These are phyloP conservation scores for Thamnophis sirtalis DNA, from an alignment of 2,113 vertebrate genomes.

Conservation along the genomic window DNA sequence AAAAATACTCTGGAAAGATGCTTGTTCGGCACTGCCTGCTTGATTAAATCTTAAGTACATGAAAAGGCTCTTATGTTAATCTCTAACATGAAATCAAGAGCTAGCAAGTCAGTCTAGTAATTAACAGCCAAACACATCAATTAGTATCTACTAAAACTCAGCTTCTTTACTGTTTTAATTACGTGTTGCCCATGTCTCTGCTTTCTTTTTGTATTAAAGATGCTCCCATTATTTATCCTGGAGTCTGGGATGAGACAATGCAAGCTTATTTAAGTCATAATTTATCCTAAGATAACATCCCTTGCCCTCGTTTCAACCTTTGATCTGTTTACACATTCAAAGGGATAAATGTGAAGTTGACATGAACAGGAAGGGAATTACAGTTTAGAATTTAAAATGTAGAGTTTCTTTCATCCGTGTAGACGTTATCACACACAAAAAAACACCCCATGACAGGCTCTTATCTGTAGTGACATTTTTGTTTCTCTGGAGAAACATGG, in stretches of 20 bases:
- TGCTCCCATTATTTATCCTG: background rate
- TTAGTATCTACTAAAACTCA: conserved; percentile 36
- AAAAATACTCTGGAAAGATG: conserved; percentile 1
- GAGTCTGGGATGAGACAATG: background rate
- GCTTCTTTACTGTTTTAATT: conserved; percentile 38
- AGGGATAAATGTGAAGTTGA: background rate
- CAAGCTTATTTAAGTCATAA: background rate
- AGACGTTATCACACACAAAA: background rate
- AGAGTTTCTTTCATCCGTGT: background rate
- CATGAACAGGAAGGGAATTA: background rate
- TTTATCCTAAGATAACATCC: background rate
- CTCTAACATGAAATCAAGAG: conserved; percentile 43
- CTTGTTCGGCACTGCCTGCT: conserved; percentile 20
- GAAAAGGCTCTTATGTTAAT: conserved; percentile 39
- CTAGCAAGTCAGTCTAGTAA: conserved; percentile 36
- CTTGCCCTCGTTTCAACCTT: background rate
- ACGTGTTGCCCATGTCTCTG: conserved; percentile 12
- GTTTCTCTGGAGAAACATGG: background rate
- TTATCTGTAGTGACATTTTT: background rate
- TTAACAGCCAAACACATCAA: conserved; percentile 47
- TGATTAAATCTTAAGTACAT: conserved; percentile 40
- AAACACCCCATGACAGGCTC: background rate
- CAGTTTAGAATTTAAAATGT: background rate
- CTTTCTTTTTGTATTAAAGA: conserved; percentile 9
- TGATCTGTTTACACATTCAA: background rate